Evolutionary conservation across 1,140 invertebrate genomes (phyloP).

Genomic region (Camponotus pennsylvanicus): DNA sequence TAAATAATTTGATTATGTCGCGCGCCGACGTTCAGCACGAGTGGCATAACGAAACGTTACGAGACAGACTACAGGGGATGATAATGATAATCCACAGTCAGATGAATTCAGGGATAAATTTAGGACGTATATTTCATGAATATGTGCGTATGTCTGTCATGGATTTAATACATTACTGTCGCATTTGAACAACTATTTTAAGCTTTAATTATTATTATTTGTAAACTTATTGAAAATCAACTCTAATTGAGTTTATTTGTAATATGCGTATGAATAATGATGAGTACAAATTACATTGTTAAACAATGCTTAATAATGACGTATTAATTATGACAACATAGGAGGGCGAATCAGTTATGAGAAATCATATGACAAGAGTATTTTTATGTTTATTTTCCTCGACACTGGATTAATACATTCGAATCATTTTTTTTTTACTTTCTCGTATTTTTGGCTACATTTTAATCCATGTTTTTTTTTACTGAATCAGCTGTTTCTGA

Average conservation of each 20-base stretch:
- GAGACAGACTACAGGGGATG: conserved; percentile 2
- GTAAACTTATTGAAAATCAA: neutral
- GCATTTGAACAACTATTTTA: neutral
- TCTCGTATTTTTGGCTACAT: too few relatives aligned
- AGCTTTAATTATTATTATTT: neutral
- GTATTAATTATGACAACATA: conserved; percentile 4
- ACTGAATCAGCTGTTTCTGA: too few relatives aligned
- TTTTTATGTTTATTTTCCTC: too few relatives aligned
- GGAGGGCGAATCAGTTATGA: too few relatives aligned
- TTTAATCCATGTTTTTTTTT: too few relatives aligned
- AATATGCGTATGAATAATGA: neutral
- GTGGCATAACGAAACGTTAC: conserved; percentile 52
- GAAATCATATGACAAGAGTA: too few relatives aligned
- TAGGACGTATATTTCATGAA: neutral
- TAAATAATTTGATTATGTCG: conserved; percentile 60
- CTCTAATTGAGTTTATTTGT: conserved; percentile 1
- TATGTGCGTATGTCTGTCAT: neutral
- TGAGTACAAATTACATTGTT: neutral
- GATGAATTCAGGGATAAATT: conserved; percentile 40
- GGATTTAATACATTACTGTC: neutral
- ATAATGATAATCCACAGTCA: conserved; percentile 41
- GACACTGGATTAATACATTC: too few relatives aligned
- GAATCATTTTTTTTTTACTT: too few relatives aligned
- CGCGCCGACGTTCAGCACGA: conserved; percentile 29
- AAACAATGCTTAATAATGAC: neutral